Conservation (phyloP, 2,888 invertebrate genomes). For the Didymodactylos carnosus region DNA sequence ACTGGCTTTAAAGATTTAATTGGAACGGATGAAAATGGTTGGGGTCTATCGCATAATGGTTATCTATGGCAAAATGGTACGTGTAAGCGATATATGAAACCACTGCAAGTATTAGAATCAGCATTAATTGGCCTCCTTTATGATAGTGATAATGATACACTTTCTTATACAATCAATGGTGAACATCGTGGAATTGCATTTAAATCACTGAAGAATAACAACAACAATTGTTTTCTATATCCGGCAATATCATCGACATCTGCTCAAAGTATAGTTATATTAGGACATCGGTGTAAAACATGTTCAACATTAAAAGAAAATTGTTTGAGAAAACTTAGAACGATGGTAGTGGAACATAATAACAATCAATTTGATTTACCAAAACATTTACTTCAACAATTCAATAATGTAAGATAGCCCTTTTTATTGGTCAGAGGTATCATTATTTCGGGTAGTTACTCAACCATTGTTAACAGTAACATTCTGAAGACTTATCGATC, state of each 20-base stretch:
- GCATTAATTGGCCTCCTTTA: slow-evolving; percentile 49
- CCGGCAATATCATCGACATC: neutral
- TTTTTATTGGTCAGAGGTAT: no score
- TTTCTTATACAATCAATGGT: neutral
- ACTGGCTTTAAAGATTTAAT: slow-evolving; percentile 47
- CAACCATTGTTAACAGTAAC: no score
- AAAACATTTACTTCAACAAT: neutral
- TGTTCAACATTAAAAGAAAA: neutral
- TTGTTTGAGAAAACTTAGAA: neutral
- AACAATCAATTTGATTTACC: neutral
- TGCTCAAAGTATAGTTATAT: neutral
- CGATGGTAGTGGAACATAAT: neutral
- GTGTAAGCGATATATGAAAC: slow-evolving; percentile 42
- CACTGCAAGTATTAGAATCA: slow-evolving; percentile 49
- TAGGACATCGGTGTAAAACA: neutral
- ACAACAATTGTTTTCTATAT: neutral
- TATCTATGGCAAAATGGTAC: slow-evolving; percentile 48
- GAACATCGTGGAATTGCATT: neutral
- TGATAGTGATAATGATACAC: slow-evolving; percentile 32
- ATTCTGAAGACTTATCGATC: no score
- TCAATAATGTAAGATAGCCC: neutral
- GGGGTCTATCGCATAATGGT: slow-evolving; percentile 55
- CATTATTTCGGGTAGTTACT: no score
- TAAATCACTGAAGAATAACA: neutral
- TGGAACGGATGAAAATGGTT: slow-evolving; percentile 49